Percentiles rank a stretch among this genome's conserved stretches.
Evolutionary conservation across 2,797 vertebrate species (phyloP).

Genomic region (Paramormyrops hopkinsi): DNA sequence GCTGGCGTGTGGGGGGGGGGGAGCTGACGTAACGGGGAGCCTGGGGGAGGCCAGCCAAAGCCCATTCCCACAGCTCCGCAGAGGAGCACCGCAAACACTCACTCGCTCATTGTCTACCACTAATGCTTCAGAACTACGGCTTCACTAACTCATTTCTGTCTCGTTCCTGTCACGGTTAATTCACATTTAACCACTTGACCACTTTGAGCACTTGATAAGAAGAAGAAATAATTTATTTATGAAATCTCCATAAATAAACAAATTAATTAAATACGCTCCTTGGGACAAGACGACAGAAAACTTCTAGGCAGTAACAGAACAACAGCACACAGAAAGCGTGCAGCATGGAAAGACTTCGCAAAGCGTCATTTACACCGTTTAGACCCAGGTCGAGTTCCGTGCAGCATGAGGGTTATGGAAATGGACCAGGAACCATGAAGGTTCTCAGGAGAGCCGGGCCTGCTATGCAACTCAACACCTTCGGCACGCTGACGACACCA

Average conservation of each 20-base stretch:
- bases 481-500: neutral
- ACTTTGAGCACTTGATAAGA: neutral
- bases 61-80: neutral
- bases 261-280: neutral
- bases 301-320: neutral
- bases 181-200: neutral
- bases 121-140: neutral
- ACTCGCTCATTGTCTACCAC: neutral
- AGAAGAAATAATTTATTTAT: neutral
- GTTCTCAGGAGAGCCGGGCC: neutral
- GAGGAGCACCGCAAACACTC: neutral
- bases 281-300: neutral
- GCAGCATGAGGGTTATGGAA: neutral
- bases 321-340: neutral
- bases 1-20: neutral
- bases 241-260: neutral
- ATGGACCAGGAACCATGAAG: neutral
- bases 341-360: neutral
- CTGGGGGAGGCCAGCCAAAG: neutral
- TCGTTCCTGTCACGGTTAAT: neutral
- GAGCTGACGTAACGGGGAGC: neutral
- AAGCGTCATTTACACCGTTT: neutral
- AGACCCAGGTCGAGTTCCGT: neutral
- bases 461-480: neutral
- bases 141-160: neutral